Base-by-base conservation (phyloP, 2,113 vertebrate genomes). In the Sardina pilchardus region DNA sequence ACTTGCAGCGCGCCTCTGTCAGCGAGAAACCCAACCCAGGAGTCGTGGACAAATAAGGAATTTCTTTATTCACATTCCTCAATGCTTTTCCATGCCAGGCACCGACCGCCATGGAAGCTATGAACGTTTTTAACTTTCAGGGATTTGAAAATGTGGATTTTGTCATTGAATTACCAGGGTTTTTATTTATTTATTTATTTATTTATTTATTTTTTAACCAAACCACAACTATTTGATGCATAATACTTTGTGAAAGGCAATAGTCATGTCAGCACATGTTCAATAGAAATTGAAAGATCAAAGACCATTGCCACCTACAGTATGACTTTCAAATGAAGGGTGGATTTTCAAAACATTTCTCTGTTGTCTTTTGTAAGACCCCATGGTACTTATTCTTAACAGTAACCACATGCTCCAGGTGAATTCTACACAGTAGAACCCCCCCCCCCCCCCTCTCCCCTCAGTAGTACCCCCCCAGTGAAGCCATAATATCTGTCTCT, bases 21-120 rank as follows among this genome's bases (percentile, higher is more conserved):
- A 67, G 63, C 10, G n/a, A n/a, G 59, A 63, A 67, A 67, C 63
- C 63, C 63, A 67, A 67, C 63, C 63, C n/a, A 67, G n/a, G n/a
- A 67, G n/a, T 30, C 63, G 9, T 67, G 63, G 63, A 30, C 63
- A 63, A 63, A 63, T 63, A 30, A 16, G 26, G n/a, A 30, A 67
- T 26, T 26, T 12, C 63, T 67, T 6, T 30, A 12, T 30, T n/a
- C n/a, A 30, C n/a, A 30, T 30, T 67, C n/a, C 6, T 10, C 9
- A 67, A 67, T 67, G 63, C 63, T 30, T 67, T 67, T 26, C n/a
- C 26, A 67, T 67, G n/a, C 0, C 7, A 67, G 63, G n/a, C 63
- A 30, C 53, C 0, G 44, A 30, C 53, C 4, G 39, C 39, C 39
- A 42, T 42, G 39, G 4, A 42, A 42, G 17, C 14, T 3, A 50